Evolutionary conservation across 1,140 invertebrate genomes (phyloP).

Genomic region (Protaetia brevitarsis): DNA sequence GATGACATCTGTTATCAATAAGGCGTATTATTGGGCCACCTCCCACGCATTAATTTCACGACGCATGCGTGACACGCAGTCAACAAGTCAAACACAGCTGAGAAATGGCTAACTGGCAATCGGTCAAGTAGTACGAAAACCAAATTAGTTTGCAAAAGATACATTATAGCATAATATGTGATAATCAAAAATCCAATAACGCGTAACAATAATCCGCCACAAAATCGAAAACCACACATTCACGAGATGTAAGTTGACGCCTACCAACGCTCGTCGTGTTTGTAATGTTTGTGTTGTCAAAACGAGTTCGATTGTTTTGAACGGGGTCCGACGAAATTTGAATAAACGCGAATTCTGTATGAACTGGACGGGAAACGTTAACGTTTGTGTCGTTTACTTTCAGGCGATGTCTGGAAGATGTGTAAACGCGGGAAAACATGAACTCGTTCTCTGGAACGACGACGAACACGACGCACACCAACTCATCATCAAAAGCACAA

Average conservation of each 20-base stretch:
- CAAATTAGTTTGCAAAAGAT: conserved; percentile 25
- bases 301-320: conserved; percentile 15
- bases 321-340: conserved; percentile 20
- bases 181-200: conserved; percentile 15
- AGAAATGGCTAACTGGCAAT: conserved; percentile 41
- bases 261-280: background rate
- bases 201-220: conserved; percentile 20
- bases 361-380: conserved; percentile 5
- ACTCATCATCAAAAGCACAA: background rate
- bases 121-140: conserved; percentile 39
- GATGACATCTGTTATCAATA: background rate
- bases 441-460: conserved; percentile 2
- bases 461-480: background rate
- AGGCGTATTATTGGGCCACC: background rate
- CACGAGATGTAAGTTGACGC: conserved; percentile 18
- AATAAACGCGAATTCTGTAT: conserved; percentile 7
- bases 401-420: background rate
- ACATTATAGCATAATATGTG: conserved; percentile 28
- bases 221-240: conserved; percentile 24
- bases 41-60: conserved; percentile 8
- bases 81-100: conserved; percentile 34
- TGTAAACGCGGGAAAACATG: background rate
- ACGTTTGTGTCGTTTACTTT: conserved; percentile 5
- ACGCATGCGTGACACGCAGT: conserved; percentile 41
- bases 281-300: conserved; percentile 7